Conservation (phyloP, 2,888 invertebrate species). For the Schizaphis graminum region DNA sequence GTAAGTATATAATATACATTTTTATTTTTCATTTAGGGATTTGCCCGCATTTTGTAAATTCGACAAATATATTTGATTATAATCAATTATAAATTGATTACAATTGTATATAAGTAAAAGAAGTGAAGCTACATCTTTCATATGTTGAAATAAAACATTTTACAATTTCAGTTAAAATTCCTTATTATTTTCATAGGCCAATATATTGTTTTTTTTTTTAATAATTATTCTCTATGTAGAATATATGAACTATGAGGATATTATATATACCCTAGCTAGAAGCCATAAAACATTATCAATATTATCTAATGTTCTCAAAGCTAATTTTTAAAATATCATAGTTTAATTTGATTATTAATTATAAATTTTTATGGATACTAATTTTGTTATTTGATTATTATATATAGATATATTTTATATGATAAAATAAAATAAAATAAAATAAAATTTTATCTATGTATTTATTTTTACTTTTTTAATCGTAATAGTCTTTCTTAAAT, state of each 20-base stretch:
- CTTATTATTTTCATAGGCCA: too few species aligned
- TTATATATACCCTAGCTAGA: background rate
- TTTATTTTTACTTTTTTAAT: too few species aligned
- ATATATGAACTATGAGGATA: background rate
- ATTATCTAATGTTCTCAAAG: background rate
- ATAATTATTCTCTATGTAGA: background rate
- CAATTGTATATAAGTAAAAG: too few species aligned
- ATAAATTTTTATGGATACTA: background rate
- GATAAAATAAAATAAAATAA: too few species aligned
- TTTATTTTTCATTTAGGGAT: background rate
- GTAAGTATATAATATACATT: conserved; percentile 70
- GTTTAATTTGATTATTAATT: background rate
- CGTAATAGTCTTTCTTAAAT: too few species aligned
- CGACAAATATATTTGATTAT: too few species aligned
- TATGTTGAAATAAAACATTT: too few species aligned
- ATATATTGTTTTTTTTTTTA: background rate
- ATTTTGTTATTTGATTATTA: background rate
- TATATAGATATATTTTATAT: too few species aligned
- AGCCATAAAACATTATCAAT: background rate
- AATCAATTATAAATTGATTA: too few species aligned
- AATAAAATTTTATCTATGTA: too few species aligned
- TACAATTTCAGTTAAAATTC: too few species aligned
- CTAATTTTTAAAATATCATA: background rate
- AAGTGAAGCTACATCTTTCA: too few species aligned
- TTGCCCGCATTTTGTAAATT: background rate